phyloP scores from a whole-genome alignment of 2,888 invertebrate genomes.

The Campaea margaritaria region DNA sequence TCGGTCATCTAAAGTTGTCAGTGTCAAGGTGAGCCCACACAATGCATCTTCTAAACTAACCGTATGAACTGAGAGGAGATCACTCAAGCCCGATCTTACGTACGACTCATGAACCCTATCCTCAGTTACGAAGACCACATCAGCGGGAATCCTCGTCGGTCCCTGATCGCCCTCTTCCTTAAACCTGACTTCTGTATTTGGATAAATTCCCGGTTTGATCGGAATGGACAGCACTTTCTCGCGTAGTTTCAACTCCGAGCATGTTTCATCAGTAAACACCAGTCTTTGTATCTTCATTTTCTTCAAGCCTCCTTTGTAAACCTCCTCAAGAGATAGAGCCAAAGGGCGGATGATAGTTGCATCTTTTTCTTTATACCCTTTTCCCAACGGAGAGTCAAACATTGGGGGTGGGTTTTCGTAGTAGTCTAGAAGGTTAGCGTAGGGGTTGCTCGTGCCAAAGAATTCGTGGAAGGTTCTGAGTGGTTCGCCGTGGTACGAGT shows the following conservation, averaged over 20 bases:
- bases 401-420: constrained; percentile 86
- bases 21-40: constrained; percentile 87
- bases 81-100: constrained; percentile 86
- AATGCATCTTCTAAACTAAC: constrained; percentile 89
- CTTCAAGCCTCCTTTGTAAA: constrained; percentile 91
- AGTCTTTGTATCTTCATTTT: constrained; percentile 92
- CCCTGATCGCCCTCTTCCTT: constrained; percentile 93
- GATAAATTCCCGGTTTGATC: constrained; percentile 90
- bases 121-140: constrained; percentile 90
- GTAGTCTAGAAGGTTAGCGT: constrained; percentile 90
- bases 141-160: constrained; percentile 89
- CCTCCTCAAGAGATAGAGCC: constrained; percentile 81
- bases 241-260: constrained; percentile 85
- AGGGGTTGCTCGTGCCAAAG: constrained; percentile 93
- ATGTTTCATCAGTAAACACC: constrained; percentile 87
- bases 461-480: constrained; percentile 90
- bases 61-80: constrained; percentile 86
- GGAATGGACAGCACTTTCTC: constrained; percentile 91
- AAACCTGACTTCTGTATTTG: constrained; percentile 90
- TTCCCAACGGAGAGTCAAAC: constrained; percentile 86
- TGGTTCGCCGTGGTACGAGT: constrained; percentile 93
- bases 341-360: constrained; percentile 78
- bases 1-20: constrained; percentile 89
- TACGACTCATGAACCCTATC: constrained; percentile 89
- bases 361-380: constrained; percentile 87